Percentiles rank a stretch among this genome's conserved stretches.
These are phyloP conservation scores for Drosophila gaucha DNA, from an alignment of 2,888 invertebrate species.

Conservation along the genomic window DNA sequence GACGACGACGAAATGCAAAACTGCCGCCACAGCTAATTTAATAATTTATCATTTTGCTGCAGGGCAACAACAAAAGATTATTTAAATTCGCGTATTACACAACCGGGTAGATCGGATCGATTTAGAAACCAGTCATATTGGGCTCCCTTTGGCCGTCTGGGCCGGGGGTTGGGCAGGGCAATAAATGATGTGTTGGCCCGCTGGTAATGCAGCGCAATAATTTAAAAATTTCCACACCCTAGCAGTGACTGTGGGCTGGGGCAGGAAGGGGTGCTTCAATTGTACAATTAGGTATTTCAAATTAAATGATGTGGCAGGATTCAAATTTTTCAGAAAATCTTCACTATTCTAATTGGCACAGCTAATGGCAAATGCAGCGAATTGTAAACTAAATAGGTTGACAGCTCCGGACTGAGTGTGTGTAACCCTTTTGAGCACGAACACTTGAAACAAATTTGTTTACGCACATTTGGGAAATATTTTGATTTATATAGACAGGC, in stretches of 20 bases:
- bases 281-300: conserved; percentile 62
- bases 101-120: conserved; percentile 47
- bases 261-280: conserved; percentile 29
- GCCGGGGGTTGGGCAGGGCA: not conserved
- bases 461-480: conserved; percentile 68
- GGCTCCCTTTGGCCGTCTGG: not conserved
- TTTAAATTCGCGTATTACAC: conserved; percentile 78
- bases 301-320: conserved; percentile 84
- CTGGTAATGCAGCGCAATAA: conserved; percentile 69
- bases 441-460: conserved; percentile 73
- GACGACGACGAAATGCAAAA: conserved; percentile 58
- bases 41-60: conserved; percentile 83
- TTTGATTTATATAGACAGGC: conserved; percentile 69
- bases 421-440: conserved; percentile 60
- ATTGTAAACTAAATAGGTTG: conserved; percentile 54
- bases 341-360: conserved; percentile 74
- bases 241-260: conserved; percentile 17
- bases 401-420: conserved; percentile 17
- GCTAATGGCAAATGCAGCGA: conserved; percentile 67
- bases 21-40: conserved; percentile 81
- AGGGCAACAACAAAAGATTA: conserved; percentile 82
- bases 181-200: conserved; percentile 63
- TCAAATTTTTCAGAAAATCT: conserved; percentile 79
- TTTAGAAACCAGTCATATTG: conserved; percentile 14
- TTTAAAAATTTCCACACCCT: conserved; percentile 80